phyloP scores from a whole-genome alignment of 2,113 vertebrate species.

The Erinaceus europaeus region DNA sequence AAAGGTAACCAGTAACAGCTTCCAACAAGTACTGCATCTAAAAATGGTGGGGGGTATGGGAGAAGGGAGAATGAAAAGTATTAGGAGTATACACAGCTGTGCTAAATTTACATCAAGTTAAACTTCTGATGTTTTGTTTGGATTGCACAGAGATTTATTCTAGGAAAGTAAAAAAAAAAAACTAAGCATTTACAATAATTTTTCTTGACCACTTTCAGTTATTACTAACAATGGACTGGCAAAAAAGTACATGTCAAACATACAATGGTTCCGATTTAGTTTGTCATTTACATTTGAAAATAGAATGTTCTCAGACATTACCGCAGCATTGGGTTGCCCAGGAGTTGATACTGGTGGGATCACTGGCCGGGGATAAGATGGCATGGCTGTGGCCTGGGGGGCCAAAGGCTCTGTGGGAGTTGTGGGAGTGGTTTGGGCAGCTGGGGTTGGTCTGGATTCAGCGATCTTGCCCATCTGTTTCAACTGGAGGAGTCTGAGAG shows the following conservation, averaged over 20 bases:
- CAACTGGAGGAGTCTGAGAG: constrained; percentile 88
- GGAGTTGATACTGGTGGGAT: constrained; percentile 88
- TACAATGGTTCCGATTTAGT: background rate
- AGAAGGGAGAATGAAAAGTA: background rate
- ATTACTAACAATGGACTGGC: background rate
- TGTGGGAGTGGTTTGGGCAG: constrained; percentile 39
- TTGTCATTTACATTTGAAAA: constrained; percentile 19
- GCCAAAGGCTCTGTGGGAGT: constrained; percentile 58
- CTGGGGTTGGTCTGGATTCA: constrained; percentile 64
- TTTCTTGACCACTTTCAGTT: background rate
- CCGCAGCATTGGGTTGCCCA: constrained; percentile 86
- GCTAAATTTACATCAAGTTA: background rate
- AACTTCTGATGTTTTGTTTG: background rate
- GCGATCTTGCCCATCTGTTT: constrained; percentile 74
- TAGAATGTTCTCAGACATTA: constrained; percentile 73
- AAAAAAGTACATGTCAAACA: background rate
- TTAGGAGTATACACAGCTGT: background rate
- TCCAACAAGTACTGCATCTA: background rate
- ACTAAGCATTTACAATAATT: background rate
- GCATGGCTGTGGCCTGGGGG: constrained; percentile 20
- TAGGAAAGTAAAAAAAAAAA: background rate
- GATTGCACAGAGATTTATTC: background rate
- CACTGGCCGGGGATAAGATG: constrained; percentile 83
- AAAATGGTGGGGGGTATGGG: no score
- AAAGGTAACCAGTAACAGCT: background rate